phyloP scores from a whole-genome alignment of 92 coral and sea anemone species.

The Epizoanthus ramosus region DNA sequence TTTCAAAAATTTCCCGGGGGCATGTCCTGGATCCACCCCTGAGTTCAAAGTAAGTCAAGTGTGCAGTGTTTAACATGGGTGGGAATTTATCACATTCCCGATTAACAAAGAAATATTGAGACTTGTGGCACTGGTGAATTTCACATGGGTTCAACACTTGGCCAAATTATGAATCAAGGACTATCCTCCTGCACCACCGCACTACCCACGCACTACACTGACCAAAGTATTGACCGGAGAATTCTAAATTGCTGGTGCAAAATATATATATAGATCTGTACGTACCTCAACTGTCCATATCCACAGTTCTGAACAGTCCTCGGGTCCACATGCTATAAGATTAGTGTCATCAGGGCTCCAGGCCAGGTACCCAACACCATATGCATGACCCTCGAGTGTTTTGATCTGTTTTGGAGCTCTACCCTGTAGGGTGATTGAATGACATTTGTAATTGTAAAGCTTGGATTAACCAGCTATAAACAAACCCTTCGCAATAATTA shows the following conservation, averaged over 20 bases:
- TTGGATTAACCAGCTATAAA: no score
- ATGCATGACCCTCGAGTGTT: constrained; percentile 90
- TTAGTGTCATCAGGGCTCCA: constrained; percentile 98
- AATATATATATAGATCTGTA: not conserved
- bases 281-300: constrained; percentile 96
- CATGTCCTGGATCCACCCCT: no score
- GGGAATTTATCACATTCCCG: not conserved
- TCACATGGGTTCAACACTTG: not conserved
- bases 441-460: not conserved
- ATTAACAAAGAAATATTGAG: not conserved
- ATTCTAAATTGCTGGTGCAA: not conserved
- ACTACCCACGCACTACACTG: not conserved
- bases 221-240: not conserved
- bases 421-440: constrained; percentile 49
- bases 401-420: constrained; percentile 73
- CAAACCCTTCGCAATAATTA: no score
- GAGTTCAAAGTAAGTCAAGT: not conserved
- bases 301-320: constrained; percentile 96
- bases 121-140: not conserved
- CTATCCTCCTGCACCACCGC: no score
- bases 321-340: constrained; percentile 98
- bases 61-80: not conserved
- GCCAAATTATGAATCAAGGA: not conserved
- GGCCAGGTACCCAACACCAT: constrained; percentile 83
- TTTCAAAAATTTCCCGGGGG: no score